Evolutionary conservation across 2,113 vertebrate genomes (phyloP).

Genomic region (Scomber scombrus): DNA sequence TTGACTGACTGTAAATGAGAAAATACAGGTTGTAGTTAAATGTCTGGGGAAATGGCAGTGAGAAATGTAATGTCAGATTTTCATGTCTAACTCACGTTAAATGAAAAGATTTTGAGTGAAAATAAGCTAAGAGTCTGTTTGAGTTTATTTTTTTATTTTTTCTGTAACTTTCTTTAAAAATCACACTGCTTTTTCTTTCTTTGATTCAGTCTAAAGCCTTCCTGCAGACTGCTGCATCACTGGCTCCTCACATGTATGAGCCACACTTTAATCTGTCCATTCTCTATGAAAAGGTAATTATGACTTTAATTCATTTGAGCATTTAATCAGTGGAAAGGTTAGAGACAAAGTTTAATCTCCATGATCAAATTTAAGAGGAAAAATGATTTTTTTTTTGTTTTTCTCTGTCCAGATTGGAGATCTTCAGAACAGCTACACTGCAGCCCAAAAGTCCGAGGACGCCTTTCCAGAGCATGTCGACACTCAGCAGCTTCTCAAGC

Average conservation of each 20-base stretch:
- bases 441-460: constrained; percentile 91
- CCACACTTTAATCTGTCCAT: constrained; percentile 95
- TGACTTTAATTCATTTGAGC: background rate
- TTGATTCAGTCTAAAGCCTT: constrained; percentile 91
- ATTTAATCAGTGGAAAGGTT: background rate
- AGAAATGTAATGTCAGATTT: background rate
- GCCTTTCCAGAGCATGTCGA: constrained; percentile 96
- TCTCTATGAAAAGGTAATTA: constrained; percentile 94
- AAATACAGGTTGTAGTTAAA: too few relatives aligned
- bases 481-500: constrained; percentile 92
- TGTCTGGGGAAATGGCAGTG: background rate
- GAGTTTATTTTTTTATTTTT: background rate
- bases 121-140: background rate
- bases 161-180: background rate
- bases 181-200: background rate
- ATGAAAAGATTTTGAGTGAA: background rate
- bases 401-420: constrained; percentile 90
- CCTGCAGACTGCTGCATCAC: constrained; percentile 92
- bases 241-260: constrained; percentile 96
- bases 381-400: background rate
- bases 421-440: constrained; percentile 94
- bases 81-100: background rate
- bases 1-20: background rate
- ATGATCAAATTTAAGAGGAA: background rate
- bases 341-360: background rate